Base-by-base conservation (phyloP, 2,888 invertebrate species). In the Leptogaster cylindrica region DNA sequence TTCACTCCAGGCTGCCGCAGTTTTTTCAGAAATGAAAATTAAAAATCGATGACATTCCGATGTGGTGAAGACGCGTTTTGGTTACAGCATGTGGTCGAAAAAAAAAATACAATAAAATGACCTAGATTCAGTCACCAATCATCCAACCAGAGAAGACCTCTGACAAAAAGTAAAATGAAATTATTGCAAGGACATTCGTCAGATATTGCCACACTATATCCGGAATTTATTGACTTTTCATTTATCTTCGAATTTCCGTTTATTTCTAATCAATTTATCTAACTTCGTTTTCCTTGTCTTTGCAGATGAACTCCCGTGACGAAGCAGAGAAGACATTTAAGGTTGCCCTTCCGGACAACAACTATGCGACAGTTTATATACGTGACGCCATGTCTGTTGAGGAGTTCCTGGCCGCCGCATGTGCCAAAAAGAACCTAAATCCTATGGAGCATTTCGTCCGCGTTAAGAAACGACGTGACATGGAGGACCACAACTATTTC, bases 401-500 rank as follows among this genome's bases (percentile, higher is more conserved):
- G 79, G 97, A 97, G 82, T 93, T 97, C 81, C 85, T 97, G 72
- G 94, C 93, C 46, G 90, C 90, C 74, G 95, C 95, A 55, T 97
- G 97, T 83, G 91, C 90, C 72, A 88, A 95, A 73, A 93, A 95
- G 79, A 93, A 91, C 75, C 88, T 97, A 73, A 95, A 93, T 82
- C 91, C 96, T 33, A 91, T 93, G 82, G 97, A 97, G 81, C 96
- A 97, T 83, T 97, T 97, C 82, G 93, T 97, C 67, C 87, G 96
- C 74, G 93, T 95, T 73, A 95, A 95, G 83, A 95, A 95, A 80
- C 89, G 95, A 73, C 88, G 92, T 73, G 95, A 96, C 77, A 93
- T 95, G 89, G 95, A 95, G 81, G 95, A 95, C 82, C 93, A 93
- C 82, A 95, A 95, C 83, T 96, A 95, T 83, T 95, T 95, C 83